A percentile compares a stretch with the other conserved stretches of the same genome.
Conservation (phyloP, 2,888 invertebrate genomes). For the Drosophila atripex region DNA sequence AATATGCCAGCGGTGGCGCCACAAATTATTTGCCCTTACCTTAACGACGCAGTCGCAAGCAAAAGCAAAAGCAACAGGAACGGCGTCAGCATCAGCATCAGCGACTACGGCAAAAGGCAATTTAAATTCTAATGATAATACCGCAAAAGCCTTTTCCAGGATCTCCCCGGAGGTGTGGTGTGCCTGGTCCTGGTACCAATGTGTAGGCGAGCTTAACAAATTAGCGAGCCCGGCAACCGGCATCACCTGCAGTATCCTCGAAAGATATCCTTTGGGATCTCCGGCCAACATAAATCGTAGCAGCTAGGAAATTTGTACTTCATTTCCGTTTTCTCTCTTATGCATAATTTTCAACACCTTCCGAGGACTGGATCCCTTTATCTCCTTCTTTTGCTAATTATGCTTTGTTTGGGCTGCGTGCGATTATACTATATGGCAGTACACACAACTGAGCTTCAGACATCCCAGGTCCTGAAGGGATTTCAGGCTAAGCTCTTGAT, state of each 20-base stretch:
- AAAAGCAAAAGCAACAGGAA: conserved; percentile 21
- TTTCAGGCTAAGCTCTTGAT: conserved; percentile 2
- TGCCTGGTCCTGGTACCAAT: conserved; percentile 20
- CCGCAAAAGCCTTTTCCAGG: conserved; percentile 61
- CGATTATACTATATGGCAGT: conserved; percentile 45
- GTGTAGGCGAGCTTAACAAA: conserved; percentile 70
- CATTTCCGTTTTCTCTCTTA: conserved; percentile 60
- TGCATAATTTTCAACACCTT: conserved; percentile 66
- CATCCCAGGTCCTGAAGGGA: conserved; percentile 8
- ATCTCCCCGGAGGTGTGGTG: conserved; percentile 11
- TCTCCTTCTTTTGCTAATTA: conserved; percentile 61
- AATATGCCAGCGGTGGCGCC: conserved; percentile 71
- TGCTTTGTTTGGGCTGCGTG: conserved; percentile 64
- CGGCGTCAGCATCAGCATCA: conserved; percentile 14
- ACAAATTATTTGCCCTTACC: conserved; percentile 70
- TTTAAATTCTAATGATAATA: conserved; percentile 78
- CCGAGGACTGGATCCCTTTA: conserved; percentile 10
- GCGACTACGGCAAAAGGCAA: conserved; percentile 60
- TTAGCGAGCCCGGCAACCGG: conserved; percentile 66
- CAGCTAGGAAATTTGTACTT: conserved; percentile 69
- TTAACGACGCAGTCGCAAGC: conserved; percentile 23
- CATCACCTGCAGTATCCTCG: conserved; percentile 11
- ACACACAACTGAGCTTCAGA: conserved; percentile 14
- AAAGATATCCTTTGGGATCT: conserved; percentile 33
- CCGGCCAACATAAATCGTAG: conserved; percentile 42